Evolutionary conservation across 2,888 invertebrate genomes (phyloP), one percentile per base, ranked within the genome.

Genomic region (Vanessa cardui): DNA sequence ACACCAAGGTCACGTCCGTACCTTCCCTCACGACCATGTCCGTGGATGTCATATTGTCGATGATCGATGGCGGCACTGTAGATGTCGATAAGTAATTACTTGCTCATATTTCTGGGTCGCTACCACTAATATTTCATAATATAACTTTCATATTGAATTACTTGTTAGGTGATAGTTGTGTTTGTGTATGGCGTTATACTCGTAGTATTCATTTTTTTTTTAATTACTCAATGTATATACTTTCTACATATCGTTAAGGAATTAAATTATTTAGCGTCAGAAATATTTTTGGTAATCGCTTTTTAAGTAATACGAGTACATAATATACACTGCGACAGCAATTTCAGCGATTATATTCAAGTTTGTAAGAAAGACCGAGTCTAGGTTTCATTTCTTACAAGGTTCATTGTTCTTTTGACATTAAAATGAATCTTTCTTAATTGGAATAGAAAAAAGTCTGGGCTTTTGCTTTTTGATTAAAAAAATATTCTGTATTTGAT

Each of bases 1-100:
- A 98, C 79, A 95, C 96, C 84, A 98, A 90, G 76, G 97, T 97
- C 72, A 98, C 97, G 88, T 98, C 97, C 69, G 96, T 95, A 15
- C 97, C 96, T 89, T 98, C 98, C 65, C 97, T 94, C 39, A 98
- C 97, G 64, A 97, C 97, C 95, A 98, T 96, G 86, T 98, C 98
- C 70, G 96, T 96, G 80, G 97, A 97, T 69, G 98, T 98, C 92
- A 97, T 96, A 81, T 96, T 95, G 86, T 97, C 97, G 76, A 98
- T 94, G 84, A 98, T 98, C 85, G 96, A 95, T 77, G 98, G 98
- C 64, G 98, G 98, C 78, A 98, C 98, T 98, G 93, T 46, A 64
- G 58, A 66, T 58, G 58, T 52, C 58, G 58, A 64, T 66, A 70
- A 72, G 63, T 72, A 72, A 72, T 72, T 72, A 70, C 66, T 62